A percentile compares a stretch with the other conserved stretches of the same genome.
Conservation (phyloP, 2,797 vertebrate species). For the Phrynocephalus vlangalii region DNA sequence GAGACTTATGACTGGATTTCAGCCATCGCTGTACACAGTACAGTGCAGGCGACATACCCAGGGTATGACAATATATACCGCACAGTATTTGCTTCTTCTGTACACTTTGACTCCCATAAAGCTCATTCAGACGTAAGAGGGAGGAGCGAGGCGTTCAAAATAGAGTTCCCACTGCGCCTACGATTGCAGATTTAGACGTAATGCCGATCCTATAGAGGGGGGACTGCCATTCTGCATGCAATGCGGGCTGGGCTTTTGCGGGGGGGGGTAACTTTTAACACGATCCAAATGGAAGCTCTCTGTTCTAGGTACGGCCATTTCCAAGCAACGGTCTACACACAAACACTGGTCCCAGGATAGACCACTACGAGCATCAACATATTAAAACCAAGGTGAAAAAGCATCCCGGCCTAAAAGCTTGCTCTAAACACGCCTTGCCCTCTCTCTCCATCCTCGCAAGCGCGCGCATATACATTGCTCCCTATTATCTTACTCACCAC, state of each 20-base stretch:
- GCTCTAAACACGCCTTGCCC: no score
- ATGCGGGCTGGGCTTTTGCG: no score
- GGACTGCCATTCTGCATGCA: no score
- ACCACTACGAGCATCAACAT: no score
- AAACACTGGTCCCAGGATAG: no score
- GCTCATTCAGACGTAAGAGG: background rate
- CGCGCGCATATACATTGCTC: conserved; percentile 43
- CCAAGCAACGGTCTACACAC: no score
- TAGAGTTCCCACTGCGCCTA: background rate
- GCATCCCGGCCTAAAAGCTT: no score
- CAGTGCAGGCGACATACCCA: background rate
- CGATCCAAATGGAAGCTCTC: no score
- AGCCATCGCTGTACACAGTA: background rate
- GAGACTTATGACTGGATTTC: no score
- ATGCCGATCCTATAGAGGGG: no score
- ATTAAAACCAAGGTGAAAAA: background rate
- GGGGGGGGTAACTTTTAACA: no score
- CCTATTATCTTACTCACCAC: conserved; percentile 60
- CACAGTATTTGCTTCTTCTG: background rate
- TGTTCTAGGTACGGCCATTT: background rate
- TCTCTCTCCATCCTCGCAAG: background rate
- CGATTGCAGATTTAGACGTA: background rate
- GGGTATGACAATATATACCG: background rate
- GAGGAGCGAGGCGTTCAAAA: background rate
- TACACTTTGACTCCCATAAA: background rate